A percentile compares a stretch with the other conserved stretches of the same genome.
Evolutionary conservation across 2,888 invertebrate species (phyloP).

Genomic region (Hemistola chrysoprasaria): DNA sequence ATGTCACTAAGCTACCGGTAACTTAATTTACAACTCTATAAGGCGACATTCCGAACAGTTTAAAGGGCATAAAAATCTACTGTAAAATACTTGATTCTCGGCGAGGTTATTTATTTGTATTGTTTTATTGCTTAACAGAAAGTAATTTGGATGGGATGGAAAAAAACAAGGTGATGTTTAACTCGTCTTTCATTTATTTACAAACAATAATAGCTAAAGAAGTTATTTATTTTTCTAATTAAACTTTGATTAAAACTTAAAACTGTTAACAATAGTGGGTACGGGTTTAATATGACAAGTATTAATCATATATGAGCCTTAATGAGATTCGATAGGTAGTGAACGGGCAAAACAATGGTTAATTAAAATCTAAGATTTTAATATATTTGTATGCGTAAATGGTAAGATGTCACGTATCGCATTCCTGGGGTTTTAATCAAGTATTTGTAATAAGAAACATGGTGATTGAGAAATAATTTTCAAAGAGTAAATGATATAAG

Average conservation of each 20-base stretch:
- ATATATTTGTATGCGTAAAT: constrained; percentile 49
- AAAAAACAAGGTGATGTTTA: no score
- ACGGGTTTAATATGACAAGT: no score
- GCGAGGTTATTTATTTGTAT: background rate
- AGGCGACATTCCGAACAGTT: constrained; percentile 8
- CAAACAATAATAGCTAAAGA: no score
- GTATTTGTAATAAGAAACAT: constrained; percentile 7
- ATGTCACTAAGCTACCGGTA: constrained; percentile 43
- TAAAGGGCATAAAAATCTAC: constrained; percentile 2
- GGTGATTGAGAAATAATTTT: no score
- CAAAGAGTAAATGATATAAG: no score
- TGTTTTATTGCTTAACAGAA: no score
- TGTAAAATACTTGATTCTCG: background rate
- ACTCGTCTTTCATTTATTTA: no score
- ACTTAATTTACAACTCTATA: constrained; percentile 17
- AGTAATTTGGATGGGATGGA: no score
- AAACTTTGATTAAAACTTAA: no score
- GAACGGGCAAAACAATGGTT: constrained; percentile 69
- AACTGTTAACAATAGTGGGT: no score
- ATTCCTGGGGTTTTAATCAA: constrained; percentile 19
- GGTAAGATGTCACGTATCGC: constrained; percentile 34
- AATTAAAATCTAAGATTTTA: constrained; percentile 58
- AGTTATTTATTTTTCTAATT: no score
- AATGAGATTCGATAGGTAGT: constrained; percentile 31
- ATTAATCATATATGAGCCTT: constrained; percentile 7